Evolutionary conservation across 1,140 invertebrate genomes (phyloP).

Genomic region (Temnothorax longispinosus): DNA sequence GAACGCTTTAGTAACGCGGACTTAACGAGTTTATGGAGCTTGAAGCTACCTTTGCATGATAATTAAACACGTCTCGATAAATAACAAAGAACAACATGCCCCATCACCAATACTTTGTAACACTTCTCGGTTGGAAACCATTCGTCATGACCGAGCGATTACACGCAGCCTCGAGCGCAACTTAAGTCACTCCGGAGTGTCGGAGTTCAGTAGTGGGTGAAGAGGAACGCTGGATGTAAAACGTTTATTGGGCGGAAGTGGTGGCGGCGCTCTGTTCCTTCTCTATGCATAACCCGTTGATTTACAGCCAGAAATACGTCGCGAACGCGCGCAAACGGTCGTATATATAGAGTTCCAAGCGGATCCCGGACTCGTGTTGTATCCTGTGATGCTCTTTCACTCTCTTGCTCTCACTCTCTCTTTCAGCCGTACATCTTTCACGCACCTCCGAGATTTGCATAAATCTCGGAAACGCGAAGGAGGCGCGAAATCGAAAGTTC

Average conservation of each 20-base stretch:
- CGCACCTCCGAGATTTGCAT: slow-evolving; percentile 78
- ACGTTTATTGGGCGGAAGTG: slow-evolving; percentile 73
- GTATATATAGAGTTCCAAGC: slow-evolving; percentile 8
- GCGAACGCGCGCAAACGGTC: slow-evolving; percentile 61
- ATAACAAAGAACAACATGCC: slow-evolving; percentile 39
- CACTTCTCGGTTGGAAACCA: slow-evolving; percentile 23
- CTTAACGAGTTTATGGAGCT: slow-evolving; percentile 51
- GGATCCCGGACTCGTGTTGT: not conserved
- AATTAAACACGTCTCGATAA: slow-evolving; percentile 54
- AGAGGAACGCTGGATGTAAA: slow-evolving; percentile 56
- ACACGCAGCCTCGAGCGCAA: slow-evolving; percentile 35
- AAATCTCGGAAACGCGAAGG: slow-evolving; percentile 78
- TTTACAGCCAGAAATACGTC: slow-evolving; percentile 80
- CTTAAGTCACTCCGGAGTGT: slow-evolving; percentile 49
- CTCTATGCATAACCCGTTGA: slow-evolving; percentile 80
- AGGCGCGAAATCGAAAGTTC: slow-evolving; percentile 82
- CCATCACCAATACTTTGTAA: slow-evolving; percentile 1
- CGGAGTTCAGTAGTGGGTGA: slow-evolving; percentile 73
- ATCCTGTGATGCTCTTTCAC: not conserved
- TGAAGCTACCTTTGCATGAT: slow-evolving; percentile 45
- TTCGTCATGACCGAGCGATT: slow-evolving; percentile 45
- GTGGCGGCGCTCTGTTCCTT: slow-evolving; percentile 41
- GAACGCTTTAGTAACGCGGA: not conserved
- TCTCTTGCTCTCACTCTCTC: not conserved
- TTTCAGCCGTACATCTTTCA: not conserved